Evolutionary conservation across 2,888 invertebrate genomes (phyloP).

Genomic region (Chaetoderma sp.): DNA sequence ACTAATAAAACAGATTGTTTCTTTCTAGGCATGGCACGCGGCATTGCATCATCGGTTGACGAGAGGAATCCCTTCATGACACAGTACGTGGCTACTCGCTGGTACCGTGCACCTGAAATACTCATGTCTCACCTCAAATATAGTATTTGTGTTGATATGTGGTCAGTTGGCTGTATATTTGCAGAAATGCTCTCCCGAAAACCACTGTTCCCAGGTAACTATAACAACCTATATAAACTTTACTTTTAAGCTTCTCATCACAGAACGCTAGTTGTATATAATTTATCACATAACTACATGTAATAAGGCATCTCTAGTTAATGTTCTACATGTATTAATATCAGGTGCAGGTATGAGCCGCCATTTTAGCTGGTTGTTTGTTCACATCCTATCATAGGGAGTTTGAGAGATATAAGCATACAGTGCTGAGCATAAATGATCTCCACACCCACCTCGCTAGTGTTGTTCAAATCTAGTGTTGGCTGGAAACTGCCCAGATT

Average conservation of each 20-base stretch:
- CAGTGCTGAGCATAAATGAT: too few relatives aligned
- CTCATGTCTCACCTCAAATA: slow-evolving; percentile 69
- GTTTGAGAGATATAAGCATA: too few relatives aligned
- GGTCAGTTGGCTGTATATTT: slow-evolving; percentile 72
- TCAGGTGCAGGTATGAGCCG: too few relatives aligned
- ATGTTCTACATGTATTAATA: too few relatives aligned
- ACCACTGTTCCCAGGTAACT: slow-evolving; percentile 70
- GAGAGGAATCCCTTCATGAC: slow-evolving; percentile 65
- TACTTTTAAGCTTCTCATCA: neutral
- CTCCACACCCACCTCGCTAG: too few relatives aligned
- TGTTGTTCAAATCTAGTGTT: too few relatives aligned
- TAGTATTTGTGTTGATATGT: slow-evolving; percentile 71
- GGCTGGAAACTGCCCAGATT: too few relatives aligned
- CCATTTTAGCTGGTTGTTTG: too few relatives aligned
- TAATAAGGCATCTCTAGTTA: too few relatives aligned
- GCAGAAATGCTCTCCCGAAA: slow-evolving; percentile 72
- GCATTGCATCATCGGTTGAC: slow-evolving; percentile 48
- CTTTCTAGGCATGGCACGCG: slow-evolving; percentile 66
- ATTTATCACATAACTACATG: neutral
- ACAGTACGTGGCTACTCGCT: slow-evolving; percentile 71
- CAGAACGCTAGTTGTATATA: too few relatives aligned
- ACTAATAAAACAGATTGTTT: neutral
- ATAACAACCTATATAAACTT: neutral
- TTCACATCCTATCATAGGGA: too few relatives aligned
- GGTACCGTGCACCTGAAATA: slow-evolving; percentile 71